Evolutionary conservation across 2,797 vertebrate species (phyloP).

Genomic region (Buceros bicornis): DNA sequence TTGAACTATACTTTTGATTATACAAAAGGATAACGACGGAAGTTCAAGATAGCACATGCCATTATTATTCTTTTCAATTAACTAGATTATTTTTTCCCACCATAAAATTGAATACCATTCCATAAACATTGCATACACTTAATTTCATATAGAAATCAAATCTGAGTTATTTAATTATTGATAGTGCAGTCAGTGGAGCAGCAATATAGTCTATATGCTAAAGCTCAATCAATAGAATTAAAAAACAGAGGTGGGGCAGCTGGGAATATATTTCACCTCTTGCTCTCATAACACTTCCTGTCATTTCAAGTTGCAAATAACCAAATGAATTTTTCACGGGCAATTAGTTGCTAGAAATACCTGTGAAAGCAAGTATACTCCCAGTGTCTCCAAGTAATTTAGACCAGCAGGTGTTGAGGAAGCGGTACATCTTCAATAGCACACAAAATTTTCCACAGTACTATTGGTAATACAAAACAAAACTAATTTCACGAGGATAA

Average conservation of each 20-base stretch:
- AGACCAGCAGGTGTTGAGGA: conserved; percentile 60
- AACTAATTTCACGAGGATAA: conserved; percentile 26
- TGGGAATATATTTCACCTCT: conserved; percentile 47
- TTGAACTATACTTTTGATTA: neutral
- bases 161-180: neutral
- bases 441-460: neutral
- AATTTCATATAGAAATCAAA: neutral
- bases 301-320: conserved; percentile 65
- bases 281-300: conserved; percentile 43
- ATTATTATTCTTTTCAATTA: neutral
- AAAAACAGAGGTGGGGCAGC: neutral
- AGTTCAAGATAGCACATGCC: neutral
- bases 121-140: neutral
- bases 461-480: conserved; percentile 1
- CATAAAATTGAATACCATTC: neutral
- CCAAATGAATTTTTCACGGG: conserved; percentile 74
- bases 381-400: conserved; percentile 73
- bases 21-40: neutral
- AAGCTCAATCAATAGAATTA: conserved; percentile 23
- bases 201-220: neutral
- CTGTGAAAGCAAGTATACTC: conserved; percentile 63
- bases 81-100: neutral
- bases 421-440: neutral
- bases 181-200: neutral
- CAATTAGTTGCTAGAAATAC: conserved; percentile 73